Conservation (phyloP, 2,888 invertebrate genomes). For the Augiades crinisus region DNA sequence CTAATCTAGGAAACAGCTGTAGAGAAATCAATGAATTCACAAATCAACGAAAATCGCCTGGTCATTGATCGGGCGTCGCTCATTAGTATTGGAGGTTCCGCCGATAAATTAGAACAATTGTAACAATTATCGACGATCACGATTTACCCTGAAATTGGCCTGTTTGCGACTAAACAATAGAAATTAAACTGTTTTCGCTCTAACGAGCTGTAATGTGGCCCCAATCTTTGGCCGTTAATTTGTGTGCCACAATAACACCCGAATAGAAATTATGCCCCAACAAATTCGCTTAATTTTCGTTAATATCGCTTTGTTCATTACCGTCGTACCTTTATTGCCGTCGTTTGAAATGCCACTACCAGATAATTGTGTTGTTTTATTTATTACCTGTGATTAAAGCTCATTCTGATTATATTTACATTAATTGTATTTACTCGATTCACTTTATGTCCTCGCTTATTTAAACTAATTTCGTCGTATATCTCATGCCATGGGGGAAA, state of each 20-base stretch:
- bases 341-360: slow-evolving; percentile 48
- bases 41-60: slow-evolving; percentile 39
- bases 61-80: slow-evolving; percentile 41
- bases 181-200: slow-evolving; percentile 67
- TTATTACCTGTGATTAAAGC: slow-evolving; percentile 40
- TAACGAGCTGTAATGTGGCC: slow-evolving; percentile 58
- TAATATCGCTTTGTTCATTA: slow-evolving; percentile 55
- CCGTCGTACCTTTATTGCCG: slow-evolving; percentile 47
- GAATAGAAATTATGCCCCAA: slow-evolving; percentile 56
- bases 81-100: slow-evolving; percentile 39
- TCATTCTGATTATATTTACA: slow-evolving; percentile 24
- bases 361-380: slow-evolving; percentile 49
- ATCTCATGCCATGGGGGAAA: not conserved
- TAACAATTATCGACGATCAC: slow-evolving; percentile 60
- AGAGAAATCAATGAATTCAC: slow-evolving; percentile 36
- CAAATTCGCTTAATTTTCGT: slow-evolving; percentile 55
- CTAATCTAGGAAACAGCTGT: slow-evolving; percentile 32
- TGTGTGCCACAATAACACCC: slow-evolving; percentile 47
- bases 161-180: slow-evolving; percentile 65
- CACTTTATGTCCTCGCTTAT: not conserved
- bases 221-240: slow-evolving; percentile 44
- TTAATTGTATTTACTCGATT: slow-evolving; percentile 2
- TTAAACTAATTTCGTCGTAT: not conserved
- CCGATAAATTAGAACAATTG: slow-evolving; percentile 65
- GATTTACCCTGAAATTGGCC: slow-evolving; percentile 56